A percentile compares a stretch with the other conserved stretches of the same genome.
Conservation (phyloP, 2,113 vertebrate genomes). For the Oreotrochilus melanogaster region DNA sequence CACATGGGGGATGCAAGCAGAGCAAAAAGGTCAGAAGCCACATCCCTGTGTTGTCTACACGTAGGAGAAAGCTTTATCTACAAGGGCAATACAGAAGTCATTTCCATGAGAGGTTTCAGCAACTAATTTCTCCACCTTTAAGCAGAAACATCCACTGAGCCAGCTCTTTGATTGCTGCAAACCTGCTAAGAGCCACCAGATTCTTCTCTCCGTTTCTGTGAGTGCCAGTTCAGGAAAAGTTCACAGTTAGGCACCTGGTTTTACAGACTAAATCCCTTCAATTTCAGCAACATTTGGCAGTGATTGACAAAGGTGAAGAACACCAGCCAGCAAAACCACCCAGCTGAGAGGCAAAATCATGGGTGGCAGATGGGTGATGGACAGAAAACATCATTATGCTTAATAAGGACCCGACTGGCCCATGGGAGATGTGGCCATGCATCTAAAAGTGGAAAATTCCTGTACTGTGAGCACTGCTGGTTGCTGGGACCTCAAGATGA, state of each 20-base stretch:
- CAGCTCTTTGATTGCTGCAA: not conserved
- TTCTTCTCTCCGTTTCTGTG: not conserved
- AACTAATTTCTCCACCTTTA: not conserved
- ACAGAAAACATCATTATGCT: not conserved
- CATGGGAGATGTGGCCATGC: not conserved
- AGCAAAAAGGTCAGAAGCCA: not conserved
- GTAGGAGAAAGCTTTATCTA: not conserved
- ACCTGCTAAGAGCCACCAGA: not conserved
- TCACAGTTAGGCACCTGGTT: not conserved
- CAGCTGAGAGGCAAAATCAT: not conserved
- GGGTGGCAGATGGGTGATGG: accelerated
- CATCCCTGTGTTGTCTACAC: accelerated
- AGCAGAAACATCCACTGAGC: not conserved
- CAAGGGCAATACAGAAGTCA: not conserved
- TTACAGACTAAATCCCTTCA: not conserved
- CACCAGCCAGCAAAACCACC: not conserved
- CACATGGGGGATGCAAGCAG: not conserved
- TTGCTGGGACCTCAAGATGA: not conserved
- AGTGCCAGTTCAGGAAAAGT: not conserved
- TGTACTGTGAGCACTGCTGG: not conserved
- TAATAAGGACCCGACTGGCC: not conserved
- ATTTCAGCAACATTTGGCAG: not conserved
- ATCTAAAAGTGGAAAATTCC: not conserved
- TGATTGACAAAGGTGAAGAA: not conserved
- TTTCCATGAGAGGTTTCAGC: not conserved